Evolutionary conservation across 2,113 vertebrate species (phyloP).

Genomic region (Ageneiosus marmoratus): DNA sequence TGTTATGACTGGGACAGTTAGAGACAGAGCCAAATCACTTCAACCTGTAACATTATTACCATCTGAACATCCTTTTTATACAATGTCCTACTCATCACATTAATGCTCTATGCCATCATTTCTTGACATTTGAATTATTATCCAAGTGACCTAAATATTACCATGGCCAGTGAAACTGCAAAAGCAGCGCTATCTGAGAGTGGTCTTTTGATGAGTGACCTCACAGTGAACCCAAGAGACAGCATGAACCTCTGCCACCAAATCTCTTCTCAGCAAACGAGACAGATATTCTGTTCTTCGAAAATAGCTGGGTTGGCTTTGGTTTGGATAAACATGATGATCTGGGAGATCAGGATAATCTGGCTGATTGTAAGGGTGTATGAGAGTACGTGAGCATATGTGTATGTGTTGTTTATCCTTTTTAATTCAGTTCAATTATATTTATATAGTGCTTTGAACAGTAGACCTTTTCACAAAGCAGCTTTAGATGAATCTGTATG

Average conservation of each 20-base stretch:
- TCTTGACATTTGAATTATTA: constrained; percentile 32
- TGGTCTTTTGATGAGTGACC: constrained; percentile 41
- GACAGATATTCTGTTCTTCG: constrained; percentile 33
- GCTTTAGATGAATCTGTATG: not conserved
- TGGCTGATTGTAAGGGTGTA: not conserved
- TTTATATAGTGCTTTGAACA: not conserved
- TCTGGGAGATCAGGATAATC: not conserved
- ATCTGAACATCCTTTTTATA: constrained; percentile 4
- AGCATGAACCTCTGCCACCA: constrained; percentile 17
- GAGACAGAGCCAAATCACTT: not conserved
- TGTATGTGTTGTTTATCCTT: not conserved
- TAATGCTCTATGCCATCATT: not conserved
- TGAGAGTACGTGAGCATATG: not conserved
- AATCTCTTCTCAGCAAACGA: constrained; percentile 51
- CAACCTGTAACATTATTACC: constrained; percentile 8
- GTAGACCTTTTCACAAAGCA: not conserved
- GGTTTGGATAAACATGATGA: not conserved
- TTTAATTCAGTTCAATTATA: not conserved
- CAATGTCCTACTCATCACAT: not conserved
- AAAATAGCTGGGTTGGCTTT: constrained; percentile 13
- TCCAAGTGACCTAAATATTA: constrained; percentile 45
- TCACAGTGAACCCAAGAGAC: constrained; percentile 42
- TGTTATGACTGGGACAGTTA: not conserved
- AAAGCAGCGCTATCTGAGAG: constrained; percentile 52
- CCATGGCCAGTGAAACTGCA: constrained; percentile 6